Evolutionary conservation across 2,113 vertebrate genomes (phyloP), one percentile per base, ranked within the genome.

Genomic region (Menidia beryllina): DNA sequence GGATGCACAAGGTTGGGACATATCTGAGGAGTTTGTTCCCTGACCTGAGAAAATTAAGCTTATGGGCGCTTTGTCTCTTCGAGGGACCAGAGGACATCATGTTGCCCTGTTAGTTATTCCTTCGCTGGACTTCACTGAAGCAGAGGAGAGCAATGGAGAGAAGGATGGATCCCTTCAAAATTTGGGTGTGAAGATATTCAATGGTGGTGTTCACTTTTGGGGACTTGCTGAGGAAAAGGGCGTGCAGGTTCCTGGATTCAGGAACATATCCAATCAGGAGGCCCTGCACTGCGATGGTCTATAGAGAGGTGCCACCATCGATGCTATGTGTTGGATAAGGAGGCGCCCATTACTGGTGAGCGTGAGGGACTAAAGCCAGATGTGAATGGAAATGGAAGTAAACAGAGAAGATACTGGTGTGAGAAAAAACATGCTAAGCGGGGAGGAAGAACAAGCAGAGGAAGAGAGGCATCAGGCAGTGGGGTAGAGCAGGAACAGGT

Each of bases 201-300:
- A 79, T 81, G 75, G 79, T 79, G 55, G 26, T 89, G 57, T 90
- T 91, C 66, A 90, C 86, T 19, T 75, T 83, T 36, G 87, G 72
- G 26, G 84, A 88, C 61, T 3, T n/a, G 36, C 66, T 84, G 47
- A 79, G 55, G 14, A 13, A 27, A 30, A 48, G 30, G 15, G 59
- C 67, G 19, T 2, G n/a, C 48, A 82, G 67, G n/a, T n/a, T n/a
- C n/a, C n/a, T n/a, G n/a, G 0, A 27, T 81, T 45, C 39, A 80
- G 41, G 78, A 88, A 53, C 66, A 76, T 39, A 81, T 91, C 56
- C 39, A 75, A 66, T 61, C 50, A 23, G 76, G 73, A 24, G 82
- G 86, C 21, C 58, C 64, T 14, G 64, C 77, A 9, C 30, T 86
- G 45, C 61, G 30, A 2, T 69, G 78, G 84, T 51, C 88, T 27